Base-by-base conservation (phyloP, 2,797 vertebrate species). In the Pangasius djambal region DNA sequence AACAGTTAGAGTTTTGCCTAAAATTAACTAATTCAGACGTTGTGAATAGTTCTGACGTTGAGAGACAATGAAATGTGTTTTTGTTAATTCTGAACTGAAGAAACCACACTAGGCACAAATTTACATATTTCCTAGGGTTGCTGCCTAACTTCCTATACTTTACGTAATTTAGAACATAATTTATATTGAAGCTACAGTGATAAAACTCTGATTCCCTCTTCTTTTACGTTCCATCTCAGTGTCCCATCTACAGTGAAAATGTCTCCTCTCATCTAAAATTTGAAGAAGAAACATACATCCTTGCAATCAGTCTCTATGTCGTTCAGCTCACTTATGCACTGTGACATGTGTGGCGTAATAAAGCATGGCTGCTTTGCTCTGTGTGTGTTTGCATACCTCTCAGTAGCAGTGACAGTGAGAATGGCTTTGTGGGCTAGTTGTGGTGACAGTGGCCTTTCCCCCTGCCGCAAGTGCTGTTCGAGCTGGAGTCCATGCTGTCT, bases 391-490 rank as follows among this genome's bases (percentile, higher is more conserved):
- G 74, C 75, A 72, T 67, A 44, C 61, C 61, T 63, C 74, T 86
- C 52, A 61, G 74, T 77, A 75, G 52, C 44, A 83, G 84, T 88
- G 88, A 85, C 87, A 82, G 63, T 34, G 8, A 85, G 75, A 55
- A 34, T 78, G 55, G 59, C 77, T 83, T 65, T 74, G 37, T 89
- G 78, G 83, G n/a, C 61, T 87, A 87, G 83, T 63, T 48, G 61
- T 89, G 61, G 79, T 67, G 86, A 85, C 91, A 57, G 87, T 90
- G 87, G 83, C 90, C 89, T 91, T 91, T 90, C 61, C 70, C 37
- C 44, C 52, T 83, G 84, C 87, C 40, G 86, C 87, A 91, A 86
- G 87, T 88, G 67, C 75, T 86, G 85, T 90, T 88, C 83, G 86
- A 52, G 48, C 65, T 67, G 44, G 22, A 81, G 82, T 87, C 85